These are phyloP conservation scores for Prolemur simus DNA, from an alignment of 2,113 vertebrate genomes.

Conservation along the genomic window DNA sequence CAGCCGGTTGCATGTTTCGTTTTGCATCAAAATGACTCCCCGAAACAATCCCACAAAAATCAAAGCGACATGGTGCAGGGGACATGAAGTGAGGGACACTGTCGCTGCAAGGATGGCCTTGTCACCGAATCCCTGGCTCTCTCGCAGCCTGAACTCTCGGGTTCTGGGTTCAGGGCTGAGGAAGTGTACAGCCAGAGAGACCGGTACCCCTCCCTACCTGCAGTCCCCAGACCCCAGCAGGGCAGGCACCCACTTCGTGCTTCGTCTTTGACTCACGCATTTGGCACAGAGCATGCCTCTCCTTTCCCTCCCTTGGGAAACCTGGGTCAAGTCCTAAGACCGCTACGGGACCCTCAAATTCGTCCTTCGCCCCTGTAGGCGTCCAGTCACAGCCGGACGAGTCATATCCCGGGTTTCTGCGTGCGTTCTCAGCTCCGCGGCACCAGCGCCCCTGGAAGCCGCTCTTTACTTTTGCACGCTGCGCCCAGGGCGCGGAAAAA, in stretches of 20 bases:
- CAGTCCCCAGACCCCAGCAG: background rate
- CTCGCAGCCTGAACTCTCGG: background rate
- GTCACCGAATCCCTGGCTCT: background rate
- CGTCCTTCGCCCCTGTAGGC: too few relatives aligned
- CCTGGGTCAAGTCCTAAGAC: background rate
- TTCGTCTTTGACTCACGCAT: background rate
- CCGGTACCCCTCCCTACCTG: background rate
- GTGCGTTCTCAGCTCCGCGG: background rate
- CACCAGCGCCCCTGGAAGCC: background rate
- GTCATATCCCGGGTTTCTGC: background rate
- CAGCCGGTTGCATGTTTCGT: background rate
- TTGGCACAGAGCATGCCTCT: background rate
- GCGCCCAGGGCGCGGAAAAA: background rate
- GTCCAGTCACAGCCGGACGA: background rate
- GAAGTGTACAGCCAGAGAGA: background rate
- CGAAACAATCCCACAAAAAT: background rate
- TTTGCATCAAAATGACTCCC: background rate
- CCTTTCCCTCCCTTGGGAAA: background rate
- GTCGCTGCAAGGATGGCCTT: background rate
- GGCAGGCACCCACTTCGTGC: background rate
- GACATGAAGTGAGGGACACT: too few relatives aligned
- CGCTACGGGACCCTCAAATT: background rate
- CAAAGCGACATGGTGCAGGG: background rate
- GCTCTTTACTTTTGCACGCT: background rate
- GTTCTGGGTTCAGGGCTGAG: background rate